Evolutionary conservation across 2,888 invertebrate genomes (phyloP).

Genomic region (Psylliodes chrysocephalus): DNA sequence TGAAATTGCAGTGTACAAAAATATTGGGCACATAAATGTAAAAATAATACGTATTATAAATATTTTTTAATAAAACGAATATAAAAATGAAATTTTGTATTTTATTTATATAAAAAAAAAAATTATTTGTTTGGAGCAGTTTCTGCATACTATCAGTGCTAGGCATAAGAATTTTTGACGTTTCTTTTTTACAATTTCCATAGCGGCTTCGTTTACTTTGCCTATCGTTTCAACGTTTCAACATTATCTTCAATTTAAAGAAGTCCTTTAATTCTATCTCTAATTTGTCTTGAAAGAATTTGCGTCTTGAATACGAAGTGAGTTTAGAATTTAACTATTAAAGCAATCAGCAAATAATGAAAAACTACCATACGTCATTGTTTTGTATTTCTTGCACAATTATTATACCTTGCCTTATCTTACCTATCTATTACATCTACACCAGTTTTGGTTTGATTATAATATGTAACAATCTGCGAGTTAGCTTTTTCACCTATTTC

Average conservation of each 20-base stretch:
- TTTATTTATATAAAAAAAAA: no score
- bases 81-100: no score
- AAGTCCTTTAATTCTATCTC: background rate
- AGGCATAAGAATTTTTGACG: conserved; percentile 11
- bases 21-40: no score
- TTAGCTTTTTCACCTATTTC: no score
- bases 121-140: conserved; percentile 13
- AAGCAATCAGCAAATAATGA: background rate
- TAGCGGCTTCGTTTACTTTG: no score
- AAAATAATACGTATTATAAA: no score
- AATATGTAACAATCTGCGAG: no score
- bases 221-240: background rate
- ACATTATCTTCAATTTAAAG: background rate
- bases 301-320: conserved; percentile 7
- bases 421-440: conserved; percentile 1
- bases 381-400: conserved; percentile 9
- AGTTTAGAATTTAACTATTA: background rate
- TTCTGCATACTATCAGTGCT: conserved; percentile 3
- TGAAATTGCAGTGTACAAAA: no score
- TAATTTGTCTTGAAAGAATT: conserved; percentile 11
- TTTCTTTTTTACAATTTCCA: background rate
- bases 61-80: no score
- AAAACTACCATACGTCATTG: background rate
- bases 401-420: background rate
- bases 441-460: no score